Percentiles rank a stretch among this genome's conserved stretches.
Evolutionary conservation across 2,888 invertebrate species (phyloP).

Genomic region (Crepidodera aurea): DNA sequence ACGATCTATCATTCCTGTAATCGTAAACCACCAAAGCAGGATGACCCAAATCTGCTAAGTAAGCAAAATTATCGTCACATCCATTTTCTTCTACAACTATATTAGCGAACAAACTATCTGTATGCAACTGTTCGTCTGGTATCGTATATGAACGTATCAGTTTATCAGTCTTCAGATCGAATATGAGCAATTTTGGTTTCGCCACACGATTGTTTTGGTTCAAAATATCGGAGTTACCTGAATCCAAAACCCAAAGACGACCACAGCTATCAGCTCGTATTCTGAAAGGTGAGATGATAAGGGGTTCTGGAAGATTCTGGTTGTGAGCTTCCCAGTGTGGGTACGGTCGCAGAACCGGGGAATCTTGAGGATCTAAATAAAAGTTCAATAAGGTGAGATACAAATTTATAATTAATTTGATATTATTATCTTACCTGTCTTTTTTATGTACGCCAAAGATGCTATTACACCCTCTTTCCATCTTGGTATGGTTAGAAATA

Average conservation of each 20-base stretch:
- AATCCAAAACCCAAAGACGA: slow-evolving; percentile 82
- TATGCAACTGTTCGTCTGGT: slow-evolving; percentile 65
- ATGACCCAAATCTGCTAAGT: slow-evolving; percentile 74
- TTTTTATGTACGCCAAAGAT: slow-evolving; percentile 74
- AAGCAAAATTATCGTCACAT: slow-evolving; percentile 76
- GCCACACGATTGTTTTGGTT: slow-evolving; percentile 59
- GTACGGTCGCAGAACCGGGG: slow-evolving; percentile 78
- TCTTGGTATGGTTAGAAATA: slow-evolving; percentile 78
- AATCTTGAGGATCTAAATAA: slow-evolving; percentile 69
- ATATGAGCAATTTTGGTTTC: slow-evolving; percentile 71
- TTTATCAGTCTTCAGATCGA: slow-evolving; percentile 75
- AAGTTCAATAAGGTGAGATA: too few relatives aligned
- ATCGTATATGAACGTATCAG: slow-evolving; percentile 72
- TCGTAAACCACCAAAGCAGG: slow-evolving; percentile 80
- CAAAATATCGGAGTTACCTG: slow-evolving; percentile 72
- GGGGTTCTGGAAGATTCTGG: slow-evolving; percentile 55
- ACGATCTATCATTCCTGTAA: slow-evolving; percentile 74
- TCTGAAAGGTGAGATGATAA: slow-evolving; percentile 78
- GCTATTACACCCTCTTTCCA: slow-evolving; percentile 80
- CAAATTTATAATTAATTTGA: too few relatives aligned
- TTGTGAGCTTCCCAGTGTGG: slow-evolving; percentile 83
- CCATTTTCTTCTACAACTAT: slow-evolving; percentile 77
- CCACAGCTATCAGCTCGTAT: slow-evolving; percentile 78
- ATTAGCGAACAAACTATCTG: slow-evolving; percentile 77
- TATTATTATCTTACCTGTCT: slow-evolving; percentile 67